Evolutionary conservation across 2,797 vertebrate species (phyloP).

Genomic region (Hapalemur alaotrensis): DNA sequence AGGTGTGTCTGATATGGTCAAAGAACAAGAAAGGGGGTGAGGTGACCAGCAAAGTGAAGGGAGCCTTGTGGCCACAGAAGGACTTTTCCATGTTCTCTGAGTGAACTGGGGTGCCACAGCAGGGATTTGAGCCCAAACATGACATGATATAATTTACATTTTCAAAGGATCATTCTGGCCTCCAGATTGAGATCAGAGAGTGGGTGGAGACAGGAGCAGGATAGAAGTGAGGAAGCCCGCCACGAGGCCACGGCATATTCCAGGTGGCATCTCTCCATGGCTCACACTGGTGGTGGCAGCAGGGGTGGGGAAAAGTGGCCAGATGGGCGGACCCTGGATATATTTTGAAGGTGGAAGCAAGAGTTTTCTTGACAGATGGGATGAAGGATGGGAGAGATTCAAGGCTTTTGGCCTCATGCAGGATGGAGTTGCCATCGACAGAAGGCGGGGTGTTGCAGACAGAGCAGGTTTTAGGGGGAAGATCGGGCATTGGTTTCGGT

Average conservation of each 20-base stretch:
- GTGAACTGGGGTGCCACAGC: not conserved
- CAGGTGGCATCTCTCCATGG: not conserved
- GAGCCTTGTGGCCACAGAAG: not conserved
- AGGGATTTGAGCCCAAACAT: not conserved
- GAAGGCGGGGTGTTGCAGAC: not conserved
- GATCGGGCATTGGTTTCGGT: not conserved
- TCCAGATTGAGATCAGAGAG: not conserved
- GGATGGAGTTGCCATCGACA: too few relatives aligned
- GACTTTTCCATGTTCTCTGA: not conserved
- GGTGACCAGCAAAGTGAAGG: not conserved
- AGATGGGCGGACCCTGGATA: not conserved
- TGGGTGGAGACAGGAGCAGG: too few relatives aligned
- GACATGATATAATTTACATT: not conserved
- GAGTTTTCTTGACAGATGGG: not conserved
- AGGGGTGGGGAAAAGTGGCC: not conserved
- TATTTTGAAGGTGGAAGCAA: not conserved
- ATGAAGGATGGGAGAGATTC: not conserved
- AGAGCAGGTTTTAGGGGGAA: not conserved
- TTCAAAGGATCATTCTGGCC: not conserved
- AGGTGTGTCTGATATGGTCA: not conserved
- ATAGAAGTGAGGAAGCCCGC: not conserved
- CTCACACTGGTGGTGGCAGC: not conserved
- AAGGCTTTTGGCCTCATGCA: not conserved
- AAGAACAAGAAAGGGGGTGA: not conserved
- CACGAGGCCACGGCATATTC: not conserved